Base-by-base conservation (phyloP, 1,140 invertebrate genomes). In the Choristoneura fumiferana region DNA sequence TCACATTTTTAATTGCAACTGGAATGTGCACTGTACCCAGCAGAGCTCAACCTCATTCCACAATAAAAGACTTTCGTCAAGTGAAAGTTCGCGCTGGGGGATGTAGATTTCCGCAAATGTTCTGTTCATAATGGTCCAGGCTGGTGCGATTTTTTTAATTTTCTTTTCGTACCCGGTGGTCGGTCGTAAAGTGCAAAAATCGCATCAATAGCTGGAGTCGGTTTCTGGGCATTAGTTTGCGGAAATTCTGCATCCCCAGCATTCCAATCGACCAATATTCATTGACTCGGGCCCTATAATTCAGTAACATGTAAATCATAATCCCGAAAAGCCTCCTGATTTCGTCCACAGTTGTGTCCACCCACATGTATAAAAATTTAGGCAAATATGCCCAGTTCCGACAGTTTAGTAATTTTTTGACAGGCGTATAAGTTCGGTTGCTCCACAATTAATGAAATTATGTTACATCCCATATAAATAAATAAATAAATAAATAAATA, bases 141-240 rank as follows among this genome's bases (percentile, higher is more conserved):
- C 58, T 8, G 65, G 57, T n/a, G n/a, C n/a, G n/a, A n/a, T n/a
- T n/a, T n/a, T n/a, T n/a, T n/a, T n/a, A n/a, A n/a, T n/a, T n/a
- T n/a, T n/a, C n/a, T n/a, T n/a, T n/a, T n/a, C n/a, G n/a, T n/a
- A n/a, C n/a, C 4, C 60, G 34, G 38, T 73, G 69, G 36, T 69
- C 54, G 9, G 60, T 37, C n/a, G n/a, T n/a, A 55, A 73, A 73
- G 45, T 73, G 64, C 13, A 73, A 54, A n/a, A n/a, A n/a, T n/a
- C n/a, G n/a, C n/a, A n/a, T n/a, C n/a, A n/a, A n/a, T n/a, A n/a
- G n/a, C n/a, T n/a, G 12, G 37, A 67, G 71, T n/a, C 64, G 34
- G 39, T 71, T 60, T 38, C 18, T 43, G 0, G 45, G n/a, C 69
- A 71, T 71, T 3, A 67, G 8, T 12, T 45, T 37, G 13, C 67